These are phyloP conservation scores for Acronicta aceris DNA, from an alignment of 2,888 invertebrate genomes.

Conservation along the genomic window DNA sequence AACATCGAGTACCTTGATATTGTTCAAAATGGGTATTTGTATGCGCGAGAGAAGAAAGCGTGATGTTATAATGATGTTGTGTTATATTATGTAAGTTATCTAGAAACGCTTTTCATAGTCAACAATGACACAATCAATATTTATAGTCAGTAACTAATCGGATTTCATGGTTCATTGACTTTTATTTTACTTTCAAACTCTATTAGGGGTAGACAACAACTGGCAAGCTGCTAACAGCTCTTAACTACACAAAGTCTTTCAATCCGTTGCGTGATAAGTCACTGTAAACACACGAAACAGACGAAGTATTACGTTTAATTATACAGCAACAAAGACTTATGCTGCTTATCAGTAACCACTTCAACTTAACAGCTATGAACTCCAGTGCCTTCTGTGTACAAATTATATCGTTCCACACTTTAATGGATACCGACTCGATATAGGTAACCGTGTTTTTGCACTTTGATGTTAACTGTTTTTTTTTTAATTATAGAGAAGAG, in stretches of 20 bases:
- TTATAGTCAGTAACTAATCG: too few species aligned
- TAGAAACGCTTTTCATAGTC: too few species aligned
- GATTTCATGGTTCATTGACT: constrained; percentile 2
- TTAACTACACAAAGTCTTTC: constrained; percentile 53
- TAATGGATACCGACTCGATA: constrained; percentile 58
- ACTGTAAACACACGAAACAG: constrained; percentile 76
- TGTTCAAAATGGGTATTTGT: constrained; percentile 12
- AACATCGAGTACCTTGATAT: constrained; percentile 17
- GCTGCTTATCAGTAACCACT: constrained; percentile 68
- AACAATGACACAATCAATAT: too few species aligned
- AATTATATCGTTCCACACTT: constrained; percentile 67
- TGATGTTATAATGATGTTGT: too few species aligned
- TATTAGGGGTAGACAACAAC: constrained; percentile 47
- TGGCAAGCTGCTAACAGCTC: constrained; percentile 40
- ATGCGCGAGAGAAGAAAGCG: too few species aligned
- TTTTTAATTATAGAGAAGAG: constrained; percentile 45
- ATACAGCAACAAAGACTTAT: constrained; percentile 75
- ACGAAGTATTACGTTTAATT: constrained; percentile 83
- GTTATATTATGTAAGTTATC: too few species aligned
- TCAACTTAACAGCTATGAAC: constrained; percentile 60
- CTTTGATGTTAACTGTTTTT: constrained; percentile 57
- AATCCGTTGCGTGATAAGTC: constrained; percentile 74
- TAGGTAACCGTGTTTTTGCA: constrained; percentile 55
- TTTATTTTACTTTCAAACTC: constrained; percentile 33
- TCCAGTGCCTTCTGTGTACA: constrained; percentile 58